Evolutionary conservation across 2,797 vertebrate genomes (phyloP).

Genomic region (Cyclopterus lumpus): DNA sequence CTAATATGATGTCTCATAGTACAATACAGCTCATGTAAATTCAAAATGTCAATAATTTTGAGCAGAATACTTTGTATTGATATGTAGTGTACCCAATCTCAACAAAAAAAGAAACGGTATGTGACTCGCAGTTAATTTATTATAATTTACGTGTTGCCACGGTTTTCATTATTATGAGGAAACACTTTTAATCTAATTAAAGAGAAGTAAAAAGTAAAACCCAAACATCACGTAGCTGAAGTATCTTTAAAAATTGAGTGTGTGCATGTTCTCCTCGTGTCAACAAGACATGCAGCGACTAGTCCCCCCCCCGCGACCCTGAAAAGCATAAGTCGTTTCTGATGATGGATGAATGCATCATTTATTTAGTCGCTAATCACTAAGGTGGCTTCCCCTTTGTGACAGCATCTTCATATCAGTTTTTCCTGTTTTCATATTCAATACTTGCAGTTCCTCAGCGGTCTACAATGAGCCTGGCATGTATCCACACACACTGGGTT

Average conservation of each 20-base stretch:
- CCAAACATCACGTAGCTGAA: not conserved
- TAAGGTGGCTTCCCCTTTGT: not conserved
- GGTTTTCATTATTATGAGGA: not conserved
- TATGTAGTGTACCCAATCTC: not conserved
- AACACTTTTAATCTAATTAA: not conserved
- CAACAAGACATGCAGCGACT: not conserved
- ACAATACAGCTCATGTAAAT: constrained; percentile 18
- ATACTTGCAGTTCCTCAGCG: not conserved
- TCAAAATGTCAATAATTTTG: constrained; percentile 10
- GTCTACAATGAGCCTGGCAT: not conserved
- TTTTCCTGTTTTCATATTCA: not conserved
- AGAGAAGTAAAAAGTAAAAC: not conserved
- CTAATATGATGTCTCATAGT: constrained; percentile 24
- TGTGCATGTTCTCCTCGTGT: not conserved
- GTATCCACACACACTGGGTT: not conserved
- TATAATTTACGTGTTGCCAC: not conserved
- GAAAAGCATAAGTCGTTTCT: too few relatives aligned
- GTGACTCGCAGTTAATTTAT: not conserved
- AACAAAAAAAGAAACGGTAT: not conserved
- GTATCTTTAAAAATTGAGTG: constrained; percentile 1
- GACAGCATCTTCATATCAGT: not conserved
- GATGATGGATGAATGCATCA: not conserved
- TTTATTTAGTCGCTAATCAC: not conserved
- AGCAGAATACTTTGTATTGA: not conserved
- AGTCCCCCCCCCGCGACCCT: too few relatives aligned